Percentiles rank a stretch among this genome's conserved stretches.
Evolutionary conservation across 2,888 invertebrate genomes (phyloP).

Genomic region (Mermis nigrescens): DNA sequence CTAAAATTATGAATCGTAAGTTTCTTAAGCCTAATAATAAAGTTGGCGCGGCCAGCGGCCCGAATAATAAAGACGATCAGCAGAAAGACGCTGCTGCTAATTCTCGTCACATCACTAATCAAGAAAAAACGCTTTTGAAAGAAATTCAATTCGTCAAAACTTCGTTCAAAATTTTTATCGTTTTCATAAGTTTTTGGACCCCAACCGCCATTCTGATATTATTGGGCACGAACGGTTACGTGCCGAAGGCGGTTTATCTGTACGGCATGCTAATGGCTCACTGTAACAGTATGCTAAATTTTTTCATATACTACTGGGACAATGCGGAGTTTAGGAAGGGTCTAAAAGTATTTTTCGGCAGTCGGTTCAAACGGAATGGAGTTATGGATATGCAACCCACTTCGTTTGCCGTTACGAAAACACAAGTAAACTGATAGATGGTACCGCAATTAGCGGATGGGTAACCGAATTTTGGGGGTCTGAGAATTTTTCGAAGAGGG

Average conservation of each 20-base stretch:
- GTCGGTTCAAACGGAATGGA: too few relatives aligned
- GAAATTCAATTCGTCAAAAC: constrained; percentile 22
- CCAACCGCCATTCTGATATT: constrained; percentile 19
- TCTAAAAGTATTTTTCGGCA: too few relatives aligned
- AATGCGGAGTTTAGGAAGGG: constrained; percentile 16
- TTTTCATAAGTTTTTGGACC: constrained; percentile 21
- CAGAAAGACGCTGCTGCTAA: not conserved
- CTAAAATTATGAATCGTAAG: not conserved
- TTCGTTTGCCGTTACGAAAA: too few relatives aligned
- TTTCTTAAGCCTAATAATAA: not conserved
- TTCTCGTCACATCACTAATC: not conserved
- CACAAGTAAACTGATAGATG: too few relatives aligned
- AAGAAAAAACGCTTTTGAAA: constrained; percentile 12
- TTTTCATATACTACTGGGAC: constrained; percentile 20
- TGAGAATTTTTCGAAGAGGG: too few relatives aligned
- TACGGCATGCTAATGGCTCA: constrained; percentile 20
- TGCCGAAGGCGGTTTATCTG: constrained; percentile 20
- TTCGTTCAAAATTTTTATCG: constrained; percentile 21
- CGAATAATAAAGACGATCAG: not conserved
- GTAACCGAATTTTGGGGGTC: too few relatives aligned
- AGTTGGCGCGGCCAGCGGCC: not conserved
- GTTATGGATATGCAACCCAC: too few relatives aligned
- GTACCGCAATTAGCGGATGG: too few relatives aligned
- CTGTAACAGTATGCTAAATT: constrained; percentile 22
- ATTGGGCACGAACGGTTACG: constrained; percentile 17